Base-by-base conservation (phyloP, 2,113 vertebrate species). In the Andinoacara biseriatus region DNA sequence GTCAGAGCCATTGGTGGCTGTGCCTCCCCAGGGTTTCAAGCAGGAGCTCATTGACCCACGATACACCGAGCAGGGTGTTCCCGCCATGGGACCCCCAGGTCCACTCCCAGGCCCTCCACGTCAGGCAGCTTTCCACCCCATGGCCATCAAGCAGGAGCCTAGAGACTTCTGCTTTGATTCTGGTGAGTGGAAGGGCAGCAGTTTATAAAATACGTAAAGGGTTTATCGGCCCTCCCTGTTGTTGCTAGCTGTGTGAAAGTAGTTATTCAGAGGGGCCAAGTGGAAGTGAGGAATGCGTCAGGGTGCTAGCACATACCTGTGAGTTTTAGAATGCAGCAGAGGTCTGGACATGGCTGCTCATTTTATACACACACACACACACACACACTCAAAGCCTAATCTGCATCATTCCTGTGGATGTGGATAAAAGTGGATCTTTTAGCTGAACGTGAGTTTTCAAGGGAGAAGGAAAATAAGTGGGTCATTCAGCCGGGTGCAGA, bases 111-210 rank as follows among this genome's bases (percentile, higher is more conserved):
- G 94, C 33, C 69, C 90, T 1, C 84, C 49, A 0, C 84, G 92
- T 0, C 86, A 95, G 85, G 93, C 96, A 0, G 83, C 96, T 67
- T 99, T 97, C 95, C 97, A 97, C 83, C 94, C 96, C 5, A 93
- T 98, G 96, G 95, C 96, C 95, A 98, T 99, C 95, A 99, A 99
- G 90, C 98, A 98, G 94, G 98, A 99, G 94, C 98, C 98, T 17
- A 93, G 95, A 15, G 98, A 99, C 94, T 99, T 97, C 94, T 97
- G 97, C 96, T 97, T 98, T 4, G 98, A 99, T 91, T 99, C 98
- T 95, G 98, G 98, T 98, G 83, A 94, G 97, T 88, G 15, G 0
- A 56, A 80, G 29, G 3, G 17, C 57, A 22, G 24, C 22, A 49
- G 49, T 52, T 57, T 26, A 31, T 24, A n/a, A 52, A 22, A 67